A percentile compares a stretch with the other conserved stretches of the same genome.
Conservation (phyloP, 2,113 vertebrate species). For the Balaenoptera acutorostrata region DNA sequence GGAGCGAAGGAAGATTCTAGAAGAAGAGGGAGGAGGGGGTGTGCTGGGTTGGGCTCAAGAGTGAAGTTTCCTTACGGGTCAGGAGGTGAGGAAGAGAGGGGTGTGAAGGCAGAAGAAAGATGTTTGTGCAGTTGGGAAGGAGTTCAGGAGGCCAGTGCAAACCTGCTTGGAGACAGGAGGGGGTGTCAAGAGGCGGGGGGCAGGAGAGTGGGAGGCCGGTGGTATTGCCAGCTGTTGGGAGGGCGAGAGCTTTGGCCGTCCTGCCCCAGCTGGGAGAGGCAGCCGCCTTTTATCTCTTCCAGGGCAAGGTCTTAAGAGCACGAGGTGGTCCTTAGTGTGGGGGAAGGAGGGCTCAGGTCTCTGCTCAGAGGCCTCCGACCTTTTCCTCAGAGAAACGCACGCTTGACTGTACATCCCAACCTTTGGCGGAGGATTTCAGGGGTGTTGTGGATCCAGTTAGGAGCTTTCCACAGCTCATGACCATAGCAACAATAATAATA, state of each 20-base stretch:
- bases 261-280: background rate
- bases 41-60: background rate
- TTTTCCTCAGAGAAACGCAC: background rate
- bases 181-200: background rate
- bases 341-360: background rate
- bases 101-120: background rate
- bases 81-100: background rate
- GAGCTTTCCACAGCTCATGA: background rate
- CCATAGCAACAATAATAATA: too few relatives aligned
- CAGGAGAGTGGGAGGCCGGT: rapidly evolving
- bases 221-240: background rate
- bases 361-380: background rate
- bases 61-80: background rate
- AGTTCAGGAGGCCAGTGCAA: background rate
- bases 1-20: background rate
- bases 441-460: background rate
- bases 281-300: background rate
- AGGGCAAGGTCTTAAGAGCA: background rate
- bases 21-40: background rate
- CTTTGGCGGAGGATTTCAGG: background rate
- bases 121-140: background rate
- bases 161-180: background rate
- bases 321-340: background rate
- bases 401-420: background rate
- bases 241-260: background rate